Percentiles rank a stretch among this genome's conserved stretches.
Conservation (phyloP, 1,140 invertebrate species). For the silkworm (Bombyx mori) region DNA sequence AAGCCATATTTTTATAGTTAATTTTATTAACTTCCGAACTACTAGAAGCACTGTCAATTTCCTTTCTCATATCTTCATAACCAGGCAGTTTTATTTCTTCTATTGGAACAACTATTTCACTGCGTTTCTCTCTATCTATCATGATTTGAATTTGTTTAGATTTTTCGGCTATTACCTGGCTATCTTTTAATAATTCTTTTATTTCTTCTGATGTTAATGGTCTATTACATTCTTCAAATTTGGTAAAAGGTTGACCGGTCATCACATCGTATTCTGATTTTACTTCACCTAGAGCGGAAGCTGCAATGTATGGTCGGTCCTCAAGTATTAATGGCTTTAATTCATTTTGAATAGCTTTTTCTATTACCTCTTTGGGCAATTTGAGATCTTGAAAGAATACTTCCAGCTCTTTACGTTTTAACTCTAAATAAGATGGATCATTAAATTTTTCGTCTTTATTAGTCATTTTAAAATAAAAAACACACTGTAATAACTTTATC, state of each 20-base stretch:
- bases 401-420: slow-evolving; percentile 42
- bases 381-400: slow-evolving; percentile 48
- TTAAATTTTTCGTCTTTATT: not conserved
- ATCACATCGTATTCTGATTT: slow-evolving; percentile 59
- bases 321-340: slow-evolving; percentile 31
- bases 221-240: slow-evolving; percentile 39
- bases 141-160: slow-evolving; percentile 59
- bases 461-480: too few relatives aligned
- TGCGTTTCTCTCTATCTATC: slow-evolving; percentile 22
- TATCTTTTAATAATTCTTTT: slow-evolving; percentile 45
- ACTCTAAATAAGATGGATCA: slow-evolving; percentile 28
- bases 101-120: slow-evolving; percentile 32
- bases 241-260: slow-evolving; percentile 58
- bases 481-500: too few relatives aligned
- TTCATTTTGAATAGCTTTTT: slow-evolving; percentile 55
- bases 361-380: slow-evolving; percentile 34
- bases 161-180: slow-evolving; percentile 52
- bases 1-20: slow-evolving; percentile 51
- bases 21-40: slow-evolving; percentile 39
- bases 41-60: slow-evolving; percentile 31
- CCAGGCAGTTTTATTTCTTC: slow-evolving; percentile 43
- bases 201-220: slow-evolving; percentile 44
- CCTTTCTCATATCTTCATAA: slow-evolving; percentile 37
- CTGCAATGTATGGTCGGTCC: slow-evolving; percentile 41
- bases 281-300: slow-evolving; percentile 32